Conservation (phyloP, 2,113 vertebrate genomes). For the Hipposideros armiger region DNA sequence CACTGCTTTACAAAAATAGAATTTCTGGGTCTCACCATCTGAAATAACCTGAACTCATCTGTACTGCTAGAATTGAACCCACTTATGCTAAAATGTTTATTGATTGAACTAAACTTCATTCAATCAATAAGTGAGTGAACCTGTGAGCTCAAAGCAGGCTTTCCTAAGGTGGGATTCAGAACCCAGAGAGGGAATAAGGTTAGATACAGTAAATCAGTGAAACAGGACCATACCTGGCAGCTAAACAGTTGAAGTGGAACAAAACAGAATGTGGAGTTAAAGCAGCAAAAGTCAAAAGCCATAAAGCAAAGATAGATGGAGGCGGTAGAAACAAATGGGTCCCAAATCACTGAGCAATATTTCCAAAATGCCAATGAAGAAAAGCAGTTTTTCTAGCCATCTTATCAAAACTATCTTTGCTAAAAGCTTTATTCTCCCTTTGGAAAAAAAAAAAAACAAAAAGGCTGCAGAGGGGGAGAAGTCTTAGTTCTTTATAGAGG, state of each 20-base stretch:
- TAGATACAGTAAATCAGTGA: slow-evolving; percentile 57
- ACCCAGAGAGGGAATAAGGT: background rate
- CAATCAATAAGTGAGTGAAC: slow-evolving; percentile 36
- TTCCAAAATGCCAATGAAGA: slow-evolving; percentile 75
- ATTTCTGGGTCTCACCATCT: slow-evolving; percentile 25
- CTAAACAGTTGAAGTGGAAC: background rate
- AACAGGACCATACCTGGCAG: slow-evolving; percentile 56
- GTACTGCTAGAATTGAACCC: slow-evolving; percentile 44
- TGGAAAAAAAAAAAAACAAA: background rate
- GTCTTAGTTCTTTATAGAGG: slow-evolving; percentile 47
- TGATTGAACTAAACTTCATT: slow-evolving; percentile 51
- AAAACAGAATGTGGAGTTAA: background rate
- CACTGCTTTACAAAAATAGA: slow-evolving; percentile 21
- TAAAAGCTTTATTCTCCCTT: slow-evolving; percentile 65
- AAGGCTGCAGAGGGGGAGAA: background rate
- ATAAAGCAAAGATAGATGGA: slow-evolving; percentile 72
- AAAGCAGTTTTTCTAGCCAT: slow-evolving; percentile 73
- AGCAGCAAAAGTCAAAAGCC: slow-evolving; percentile 68
- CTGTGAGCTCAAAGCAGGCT: background rate
- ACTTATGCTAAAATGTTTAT: slow-evolving; percentile 61
- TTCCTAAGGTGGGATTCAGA: background rate
- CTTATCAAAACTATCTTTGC: slow-evolving; percentile 69
- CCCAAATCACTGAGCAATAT: slow-evolving; percentile 72
- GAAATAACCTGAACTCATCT: slow-evolving; percentile 59
- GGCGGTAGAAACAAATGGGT: slow-evolving; percentile 63